A percentile compares a stretch with the other conserved stretches of the same genome.
phyloP scores from a whole-genome alignment of 2,888 invertebrate species.

The Euzophera pinguis region DNA sequence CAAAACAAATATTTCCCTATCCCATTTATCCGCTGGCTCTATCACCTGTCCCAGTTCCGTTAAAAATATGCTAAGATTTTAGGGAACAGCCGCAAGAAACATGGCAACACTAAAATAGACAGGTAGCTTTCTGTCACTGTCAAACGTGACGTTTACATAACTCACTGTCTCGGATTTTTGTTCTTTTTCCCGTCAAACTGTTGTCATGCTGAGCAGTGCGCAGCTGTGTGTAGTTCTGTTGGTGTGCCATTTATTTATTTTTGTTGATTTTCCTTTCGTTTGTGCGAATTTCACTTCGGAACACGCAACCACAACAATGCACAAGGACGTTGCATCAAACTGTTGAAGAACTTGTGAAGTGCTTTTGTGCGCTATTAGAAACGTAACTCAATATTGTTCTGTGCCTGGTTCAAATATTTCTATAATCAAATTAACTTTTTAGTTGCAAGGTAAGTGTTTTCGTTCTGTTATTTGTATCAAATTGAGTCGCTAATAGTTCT shows the following conservation, averaged over 20 bases:
- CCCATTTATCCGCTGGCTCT: too few species aligned
- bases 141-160: too few species aligned
- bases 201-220: not conserved
- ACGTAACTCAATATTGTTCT: not conserved
- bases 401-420: not conserved
- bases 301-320: slow-evolving; percentile 21
- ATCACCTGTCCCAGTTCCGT: too few species aligned
- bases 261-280: slow-evolving; percentile 20
- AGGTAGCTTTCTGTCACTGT: too few species aligned
- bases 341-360: not conserved
- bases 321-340: slow-evolving; percentile 7
- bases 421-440: slow-evolving; percentile 28
- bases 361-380: not conserved
- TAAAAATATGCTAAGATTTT: too few species aligned
- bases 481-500: not conserved
- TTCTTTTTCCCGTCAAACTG: not conserved
- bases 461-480: not conserved
- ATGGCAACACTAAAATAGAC: too few species aligned
- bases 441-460: slow-evolving; percentile 1
- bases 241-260: slow-evolving; percentile 1
- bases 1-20: too few species aligned
- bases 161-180: not conserved
- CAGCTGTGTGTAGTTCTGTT: not conserved
- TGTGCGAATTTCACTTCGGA: slow-evolving; percentile 26
- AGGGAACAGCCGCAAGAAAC: too few species aligned